Percentiles rank a stretch among this genome's conserved stretches.
phyloP scores from a whole-genome alignment of 2,888 invertebrate genomes.

The Plagodis dolabraria region DNA sequence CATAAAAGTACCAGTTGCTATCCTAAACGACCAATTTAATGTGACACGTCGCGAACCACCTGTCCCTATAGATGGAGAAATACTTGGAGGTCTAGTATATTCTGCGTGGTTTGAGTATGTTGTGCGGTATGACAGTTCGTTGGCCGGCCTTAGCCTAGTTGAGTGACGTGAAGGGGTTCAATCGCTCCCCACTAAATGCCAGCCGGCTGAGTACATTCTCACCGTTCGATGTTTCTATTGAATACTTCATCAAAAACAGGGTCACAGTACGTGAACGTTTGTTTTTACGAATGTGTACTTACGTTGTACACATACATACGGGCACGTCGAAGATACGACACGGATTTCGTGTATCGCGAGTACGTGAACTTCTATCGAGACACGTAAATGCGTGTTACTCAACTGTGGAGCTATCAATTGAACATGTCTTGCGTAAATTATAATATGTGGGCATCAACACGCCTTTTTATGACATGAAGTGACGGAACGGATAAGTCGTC shows the following conservation, averaged over 20 bases:
- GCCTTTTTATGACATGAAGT: no score
- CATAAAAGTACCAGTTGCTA: slow-evolving; percentile 54
- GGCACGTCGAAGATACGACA: slow-evolving; percentile 46
- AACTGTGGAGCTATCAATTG: slow-evolving; percentile 29
- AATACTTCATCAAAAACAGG: slow-evolving; percentile 65
- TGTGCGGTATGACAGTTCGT: slow-evolving; percentile 59
- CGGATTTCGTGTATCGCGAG: slow-evolving; percentile 32
- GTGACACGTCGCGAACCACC: slow-evolving; percentile 38
- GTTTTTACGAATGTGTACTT: slow-evolving; percentile 18
- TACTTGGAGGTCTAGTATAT: slow-evolving; percentile 49
- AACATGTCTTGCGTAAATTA: slow-evolving; percentile 18
- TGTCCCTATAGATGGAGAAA: slow-evolving; percentile 35
- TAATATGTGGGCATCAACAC: no score
- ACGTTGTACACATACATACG: slow-evolving; percentile 26
- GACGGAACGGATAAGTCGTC: no score
- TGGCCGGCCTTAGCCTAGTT: slow-evolving; percentile 82
- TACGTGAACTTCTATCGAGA: slow-evolving; percentile 17
- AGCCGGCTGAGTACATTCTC: slow-evolving; percentile 57
- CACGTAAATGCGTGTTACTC: slow-evolving; percentile 35
- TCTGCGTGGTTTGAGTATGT: slow-evolving; percentile 44
- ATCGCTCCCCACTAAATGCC: slow-evolving; percentile 58
- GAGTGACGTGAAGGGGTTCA: slow-evolving; percentile 76
- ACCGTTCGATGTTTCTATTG: slow-evolving; percentile 48
- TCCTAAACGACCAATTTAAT: slow-evolving; percentile 46
- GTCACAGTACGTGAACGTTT: slow-evolving; percentile 47